Evolutionary conservation across 2,797 vertebrate species (phyloP).

Genomic region (Periparus ater): DNA sequence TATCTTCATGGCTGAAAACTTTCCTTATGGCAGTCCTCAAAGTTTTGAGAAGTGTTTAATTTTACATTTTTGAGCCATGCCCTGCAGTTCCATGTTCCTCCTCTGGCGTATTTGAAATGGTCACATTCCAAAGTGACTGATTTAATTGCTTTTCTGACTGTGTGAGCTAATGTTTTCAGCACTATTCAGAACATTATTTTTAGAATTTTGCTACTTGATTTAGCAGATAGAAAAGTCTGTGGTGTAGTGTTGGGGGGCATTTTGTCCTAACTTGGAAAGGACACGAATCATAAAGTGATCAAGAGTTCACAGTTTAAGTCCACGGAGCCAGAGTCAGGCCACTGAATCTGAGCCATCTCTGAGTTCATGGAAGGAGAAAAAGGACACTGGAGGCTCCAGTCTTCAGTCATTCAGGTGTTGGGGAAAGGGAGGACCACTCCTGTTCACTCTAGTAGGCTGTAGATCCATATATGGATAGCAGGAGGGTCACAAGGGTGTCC

Average conservation of each 20-base stretch:
- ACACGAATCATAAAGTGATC: background rate
- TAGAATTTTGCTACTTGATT: background rate
- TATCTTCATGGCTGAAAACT: background rate
- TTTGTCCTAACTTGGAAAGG: background rate
- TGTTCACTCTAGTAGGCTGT: background rate
- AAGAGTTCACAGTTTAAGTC: background rate
- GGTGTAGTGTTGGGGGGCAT: background rate
- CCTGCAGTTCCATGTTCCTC: background rate
- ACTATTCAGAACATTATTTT: background rate
- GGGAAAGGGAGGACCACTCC: background rate
- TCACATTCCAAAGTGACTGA: background rate
- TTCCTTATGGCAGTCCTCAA: background rate
- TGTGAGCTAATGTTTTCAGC: background rate
- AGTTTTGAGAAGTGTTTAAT: background rate
- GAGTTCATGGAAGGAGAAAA: background rate
- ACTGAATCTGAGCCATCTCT: background rate
- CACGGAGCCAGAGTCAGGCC: background rate
- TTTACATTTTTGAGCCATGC: background rate
- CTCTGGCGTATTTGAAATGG: background rate
- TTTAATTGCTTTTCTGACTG: background rate
- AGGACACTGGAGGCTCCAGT: background rate
- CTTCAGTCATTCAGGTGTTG: background rate
- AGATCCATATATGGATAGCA: background rate
- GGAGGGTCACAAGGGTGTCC: background rate
- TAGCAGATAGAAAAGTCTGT: background rate